These are phyloP conservation scores for Myotis pilosus DNA, from an alignment of 2,797 vertebrate genomes.

Conservation along the genomic window DNA sequence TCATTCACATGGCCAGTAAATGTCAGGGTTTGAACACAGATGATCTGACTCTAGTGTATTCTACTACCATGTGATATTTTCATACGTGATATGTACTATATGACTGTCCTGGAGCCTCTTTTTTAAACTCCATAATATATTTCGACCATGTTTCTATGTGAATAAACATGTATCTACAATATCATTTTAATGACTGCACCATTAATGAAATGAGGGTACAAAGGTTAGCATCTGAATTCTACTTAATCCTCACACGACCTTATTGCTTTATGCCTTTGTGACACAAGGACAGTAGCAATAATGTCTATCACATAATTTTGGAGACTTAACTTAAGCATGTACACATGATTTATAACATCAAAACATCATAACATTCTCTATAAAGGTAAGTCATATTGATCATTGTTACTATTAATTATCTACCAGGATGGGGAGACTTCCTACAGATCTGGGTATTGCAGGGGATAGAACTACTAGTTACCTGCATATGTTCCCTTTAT, in stretches of 20 bases:
- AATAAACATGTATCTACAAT: not conserved
- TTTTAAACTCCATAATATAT: not conserved
- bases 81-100: not conserved
- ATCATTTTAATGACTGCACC: not conserved
- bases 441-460: not conserved
- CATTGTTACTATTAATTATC: not conserved
- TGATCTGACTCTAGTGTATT: not conserved
- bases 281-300: not conserved
- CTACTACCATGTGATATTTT: not conserved
- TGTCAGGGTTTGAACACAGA: not conserved
- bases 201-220: not conserved
- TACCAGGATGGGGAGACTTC: not conserved
- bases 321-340: not conserved
- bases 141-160: constrained; percentile 4
- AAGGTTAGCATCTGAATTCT: not conserved
- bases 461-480: not conserved
- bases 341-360: not conserved
- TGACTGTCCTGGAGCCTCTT: not conserved
- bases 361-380: not conserved
- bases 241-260: not conserved
- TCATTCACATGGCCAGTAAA: not conserved
- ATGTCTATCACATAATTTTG: not conserved
- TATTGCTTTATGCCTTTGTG: not conserved
- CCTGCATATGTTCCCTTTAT: not conserved
- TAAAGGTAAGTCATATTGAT: not conserved